Base-by-base conservation (phyloP, 2,113 vertebrate genomes). In the Miniopterus natalensis region DNA sequence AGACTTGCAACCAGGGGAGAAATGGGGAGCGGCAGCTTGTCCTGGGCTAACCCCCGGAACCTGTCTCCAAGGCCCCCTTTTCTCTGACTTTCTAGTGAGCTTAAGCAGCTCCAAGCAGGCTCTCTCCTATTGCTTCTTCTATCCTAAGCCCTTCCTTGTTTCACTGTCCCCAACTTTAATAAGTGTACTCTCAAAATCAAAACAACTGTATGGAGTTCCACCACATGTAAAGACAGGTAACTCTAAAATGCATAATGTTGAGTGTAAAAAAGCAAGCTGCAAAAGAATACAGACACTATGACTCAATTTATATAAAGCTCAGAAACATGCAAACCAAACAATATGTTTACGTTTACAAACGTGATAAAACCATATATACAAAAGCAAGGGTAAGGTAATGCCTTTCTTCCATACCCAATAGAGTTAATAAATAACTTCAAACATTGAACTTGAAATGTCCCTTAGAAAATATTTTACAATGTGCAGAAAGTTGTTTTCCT, bases 301-400 rank as follows among this genome's bases (percentile, higher is more conserved):
- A 66, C 25, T 95, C 75, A 74, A 73, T 83, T 88, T 65, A 84
- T 17, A 87, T 36, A 31, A 94, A 95, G 20, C 49, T 90, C 42
- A 78, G 83, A 77, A 92, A 78, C 63, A 77, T 3, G 17, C 13
- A 90, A 92, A 66, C 10, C 68, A 75, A 68, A 66, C 3, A 74
- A 49, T 42, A 71, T 65, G n/a, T 45, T 95, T 65, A 75, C 12
- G 23, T 17, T 83, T 74, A 85, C 8, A 95, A 94, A 71, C 4
- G 5, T 65, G 45, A 78, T n/a, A 73, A 95, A 86, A 65, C 23
- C 40, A 89, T 14, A 68, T 6, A 40, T 90, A 95, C 73, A 95
- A 81, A 92, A 86, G 53, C 29, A 89, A 97, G 25, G 7, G 71
- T 66, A 87, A 95, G 53, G 71, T 25, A 75, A 73, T 70, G 17